phyloP scores from a whole-genome alignment of 2,888 invertebrate genomes.

The Zaprionus bogoriensis region DNA sequence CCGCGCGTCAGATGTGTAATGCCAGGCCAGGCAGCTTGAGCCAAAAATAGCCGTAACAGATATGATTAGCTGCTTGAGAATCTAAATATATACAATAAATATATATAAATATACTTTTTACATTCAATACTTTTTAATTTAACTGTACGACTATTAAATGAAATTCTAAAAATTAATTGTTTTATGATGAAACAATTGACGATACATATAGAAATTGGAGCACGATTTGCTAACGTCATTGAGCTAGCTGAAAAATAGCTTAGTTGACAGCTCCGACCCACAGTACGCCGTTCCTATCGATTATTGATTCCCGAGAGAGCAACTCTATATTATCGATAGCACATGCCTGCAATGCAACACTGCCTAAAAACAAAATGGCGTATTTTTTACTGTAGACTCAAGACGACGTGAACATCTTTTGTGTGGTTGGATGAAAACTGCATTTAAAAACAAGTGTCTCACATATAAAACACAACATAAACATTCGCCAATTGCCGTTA shows the following conservation, averaged over 20 bases:
- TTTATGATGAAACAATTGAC: too few relatives aligned
- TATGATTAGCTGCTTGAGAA: too few relatives aligned
- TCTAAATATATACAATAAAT: too few relatives aligned
- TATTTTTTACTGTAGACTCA: slow-evolving; percentile 64
- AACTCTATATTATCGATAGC: slow-evolving; percentile 16
- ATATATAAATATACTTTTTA: too few relatives aligned
- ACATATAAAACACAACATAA: slow-evolving; percentile 45
- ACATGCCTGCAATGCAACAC: slow-evolving; percentile 10
- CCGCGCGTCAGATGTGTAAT: slow-evolving; percentile 33
- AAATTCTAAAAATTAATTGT: too few relatives aligned
- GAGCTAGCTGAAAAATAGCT: neutral
- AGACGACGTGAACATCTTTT: slow-evolving; percentile 72
- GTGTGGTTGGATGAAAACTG: slow-evolving; percentile 68
- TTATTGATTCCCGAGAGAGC: neutral
- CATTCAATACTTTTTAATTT: too few relatives aligned
- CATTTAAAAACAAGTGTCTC: slow-evolving; percentile 67
- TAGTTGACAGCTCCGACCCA: neutral
- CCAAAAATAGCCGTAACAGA: too few relatives aligned
- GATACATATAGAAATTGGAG: too few relatives aligned
- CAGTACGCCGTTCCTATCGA: too few relatives aligned
- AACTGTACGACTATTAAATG: too few relatives aligned
- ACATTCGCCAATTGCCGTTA: slow-evolving; percentile 53
- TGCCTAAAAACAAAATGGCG: slow-evolving; percentile 79
- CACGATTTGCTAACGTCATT: too few relatives aligned
- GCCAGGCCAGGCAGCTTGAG: too few relatives aligned